phyloP scores from a whole-genome alignment of 2,888 invertebrate genomes.

The Copidosoma aretas region DNA sequence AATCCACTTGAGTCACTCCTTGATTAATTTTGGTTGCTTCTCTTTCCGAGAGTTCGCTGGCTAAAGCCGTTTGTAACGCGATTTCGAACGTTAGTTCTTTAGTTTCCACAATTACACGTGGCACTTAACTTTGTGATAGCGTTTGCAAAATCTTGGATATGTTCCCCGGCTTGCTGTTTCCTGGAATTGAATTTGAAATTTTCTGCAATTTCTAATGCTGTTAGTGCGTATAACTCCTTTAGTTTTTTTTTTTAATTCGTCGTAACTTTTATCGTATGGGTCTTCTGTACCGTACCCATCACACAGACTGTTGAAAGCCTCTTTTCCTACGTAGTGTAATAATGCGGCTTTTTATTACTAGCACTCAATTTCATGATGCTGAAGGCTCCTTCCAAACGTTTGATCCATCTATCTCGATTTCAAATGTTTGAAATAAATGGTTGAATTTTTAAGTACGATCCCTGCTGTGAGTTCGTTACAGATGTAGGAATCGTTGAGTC shows the following conservation, averaged over 20 bases:
- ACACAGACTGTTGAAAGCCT: not conserved
- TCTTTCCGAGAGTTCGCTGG: not conserved
- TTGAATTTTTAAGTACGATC: too few species aligned
- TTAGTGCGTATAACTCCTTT: not conserved
- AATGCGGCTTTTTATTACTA: not conserved
- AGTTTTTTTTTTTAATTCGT: not conserved
- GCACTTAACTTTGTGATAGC: not conserved
- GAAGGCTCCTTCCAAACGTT: slow-evolving; percentile 4
- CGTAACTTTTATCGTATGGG: not conserved
- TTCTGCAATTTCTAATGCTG: slow-evolving; percentile 1
- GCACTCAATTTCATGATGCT: not conserved
- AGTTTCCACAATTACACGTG: not conserved
- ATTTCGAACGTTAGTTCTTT: not conserved
- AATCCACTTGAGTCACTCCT: not conserved
- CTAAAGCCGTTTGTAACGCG: not conserved
- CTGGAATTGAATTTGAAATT: slow-evolving; percentile 3
- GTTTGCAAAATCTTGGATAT: not conserved
- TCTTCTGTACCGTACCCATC: not conserved
- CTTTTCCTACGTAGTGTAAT: slow-evolving; percentile 1
- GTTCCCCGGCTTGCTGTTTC: not conserved
- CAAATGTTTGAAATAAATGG: not conserved
- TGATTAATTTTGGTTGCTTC: not conserved
- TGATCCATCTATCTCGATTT: not conserved
- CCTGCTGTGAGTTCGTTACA: too few species aligned
- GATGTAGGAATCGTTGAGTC: too few species aligned